A percentile compares a stretch with the other conserved stretches of the same genome.
These are phyloP conservation scores for Chironomus tepperi DNA, from an alignment of 1,140 invertebrate species.

Conservation along the genomic window DNA sequence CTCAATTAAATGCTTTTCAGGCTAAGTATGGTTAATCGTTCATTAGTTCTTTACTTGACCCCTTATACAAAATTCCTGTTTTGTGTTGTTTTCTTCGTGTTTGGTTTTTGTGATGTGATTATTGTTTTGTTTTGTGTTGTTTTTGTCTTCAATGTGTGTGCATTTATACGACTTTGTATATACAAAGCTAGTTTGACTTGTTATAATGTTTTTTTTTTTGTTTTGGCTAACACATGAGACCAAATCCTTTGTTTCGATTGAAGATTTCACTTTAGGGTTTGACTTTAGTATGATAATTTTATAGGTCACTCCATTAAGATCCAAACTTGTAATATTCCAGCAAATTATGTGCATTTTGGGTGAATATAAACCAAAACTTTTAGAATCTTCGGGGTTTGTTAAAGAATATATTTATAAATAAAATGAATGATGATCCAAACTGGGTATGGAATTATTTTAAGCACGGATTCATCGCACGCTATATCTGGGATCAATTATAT, in stretches of 20 bases:
- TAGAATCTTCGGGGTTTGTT: not conserved
- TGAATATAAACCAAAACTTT: not conserved
- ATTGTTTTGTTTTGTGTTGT: no score
- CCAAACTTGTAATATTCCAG: not conserved
- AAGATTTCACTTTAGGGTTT: no score
- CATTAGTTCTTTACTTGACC: not conserved
- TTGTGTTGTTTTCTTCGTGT: no score
- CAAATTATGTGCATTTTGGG: not conserved
- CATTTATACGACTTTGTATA: no score
- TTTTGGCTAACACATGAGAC: no score
- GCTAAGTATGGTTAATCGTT: constrained; percentile 16
- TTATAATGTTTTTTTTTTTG: no score
- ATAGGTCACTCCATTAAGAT: no score
- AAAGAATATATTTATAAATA: not conserved
- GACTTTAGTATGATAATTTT: no score
- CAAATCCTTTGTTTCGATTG: no score
- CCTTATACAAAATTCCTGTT: not conserved
- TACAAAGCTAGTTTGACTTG: no score
- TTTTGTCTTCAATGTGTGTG: no score
- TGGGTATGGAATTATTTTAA: not conserved
- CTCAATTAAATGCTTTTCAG: not conserved
- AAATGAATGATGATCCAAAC: not conserved
- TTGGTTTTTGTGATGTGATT: no score
- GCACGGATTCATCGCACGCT: not conserved
- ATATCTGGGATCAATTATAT: not conserved